These are phyloP conservation scores for Sphenodon punctatus DNA, from an alignment of 2,797 vertebrate species.

Conservation along the genomic window DNA sequence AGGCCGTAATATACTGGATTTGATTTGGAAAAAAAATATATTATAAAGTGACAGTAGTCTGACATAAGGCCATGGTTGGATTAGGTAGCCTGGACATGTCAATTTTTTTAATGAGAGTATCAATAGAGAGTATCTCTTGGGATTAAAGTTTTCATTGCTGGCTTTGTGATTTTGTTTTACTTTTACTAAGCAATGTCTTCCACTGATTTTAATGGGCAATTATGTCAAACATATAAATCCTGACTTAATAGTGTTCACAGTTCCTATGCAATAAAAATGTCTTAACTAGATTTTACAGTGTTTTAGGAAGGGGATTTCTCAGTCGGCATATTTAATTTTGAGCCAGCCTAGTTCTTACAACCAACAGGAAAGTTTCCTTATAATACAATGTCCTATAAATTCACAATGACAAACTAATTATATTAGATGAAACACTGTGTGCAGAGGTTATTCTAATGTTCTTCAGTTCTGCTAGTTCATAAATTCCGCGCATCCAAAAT, in stretches of 20 bases:
- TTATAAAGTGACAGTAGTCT: background rate
- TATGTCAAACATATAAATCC: conserved; percentile 56
- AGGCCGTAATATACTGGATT: too few species aligned
- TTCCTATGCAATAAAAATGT: conserved; percentile 41
- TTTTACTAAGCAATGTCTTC: conserved; percentile 33
- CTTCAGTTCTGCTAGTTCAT: conserved; percentile 10
- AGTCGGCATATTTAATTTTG: conserved; percentile 52
- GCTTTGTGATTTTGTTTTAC: conserved; percentile 6
- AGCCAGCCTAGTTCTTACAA: conserved; percentile 26
- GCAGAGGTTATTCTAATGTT: conserved; percentile 23
- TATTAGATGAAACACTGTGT: background rate
- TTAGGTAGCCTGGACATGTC: background rate
- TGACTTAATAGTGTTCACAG: conserved; percentile 35
- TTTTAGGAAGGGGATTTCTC: conserved; percentile 38
- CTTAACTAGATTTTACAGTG: conserved; percentile 51
- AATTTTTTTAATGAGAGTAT: background rate
- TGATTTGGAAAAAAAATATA: too few species aligned
- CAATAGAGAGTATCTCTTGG: background rate
- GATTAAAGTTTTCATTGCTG: background rate
- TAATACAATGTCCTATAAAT: conserved; percentile 51
- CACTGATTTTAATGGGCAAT: conserved; percentile 48
- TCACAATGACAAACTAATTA: conserved; percentile 55
- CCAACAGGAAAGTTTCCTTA: conserved; percentile 28
- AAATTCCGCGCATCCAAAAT: conserved; percentile 45
- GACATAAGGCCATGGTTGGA: background rate